Evolutionary conservation across 2,113 vertebrate genomes (phyloP).

Genomic region (Esox niger): DNA sequence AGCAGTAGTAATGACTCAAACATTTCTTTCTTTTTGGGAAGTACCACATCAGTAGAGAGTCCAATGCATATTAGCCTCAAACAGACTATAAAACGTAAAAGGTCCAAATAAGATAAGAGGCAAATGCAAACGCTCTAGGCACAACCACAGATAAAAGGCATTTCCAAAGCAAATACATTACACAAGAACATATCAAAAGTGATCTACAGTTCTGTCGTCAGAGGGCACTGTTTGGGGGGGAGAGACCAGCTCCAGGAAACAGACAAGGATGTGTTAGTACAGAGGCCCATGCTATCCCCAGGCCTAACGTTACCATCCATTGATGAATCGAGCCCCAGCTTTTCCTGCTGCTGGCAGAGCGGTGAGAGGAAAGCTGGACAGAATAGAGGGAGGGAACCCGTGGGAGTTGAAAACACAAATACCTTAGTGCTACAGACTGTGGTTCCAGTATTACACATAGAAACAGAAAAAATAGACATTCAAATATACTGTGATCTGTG

Average conservation of each 20-base stretch:
- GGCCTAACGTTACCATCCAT: constrained; percentile 91
- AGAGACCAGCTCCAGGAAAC: neutral
- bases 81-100: constrained; percentile 2
- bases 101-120: constrained; percentile 44
- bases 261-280: neutral
- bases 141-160: constrained; percentile 35
- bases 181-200: constrained; percentile 48
- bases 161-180: constrained; percentile 61
- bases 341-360: constrained; percentile 75
- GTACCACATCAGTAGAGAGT: neutral
- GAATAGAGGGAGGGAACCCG: constrained; percentile 55
- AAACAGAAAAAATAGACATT: constrained; percentile 10
- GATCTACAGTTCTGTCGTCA: constrained; percentile 31
- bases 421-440: constrained; percentile 14
- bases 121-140: constrained; percentile 31
- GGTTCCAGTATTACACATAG: neutral
- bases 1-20: too few relatives aligned
- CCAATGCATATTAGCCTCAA: neutral
- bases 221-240: neutral
- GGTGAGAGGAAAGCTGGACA: constrained; percentile 82
- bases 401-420: constrained; percentile 56
- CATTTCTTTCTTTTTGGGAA: too few relatives aligned
- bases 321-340: constrained; percentile 98
- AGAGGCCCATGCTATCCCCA: constrained; percentile 45
- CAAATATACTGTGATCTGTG: constrained; percentile 51